Conservation (phyloP, 2,113 vertebrate species). For the Pelecanus crispus region DNA sequence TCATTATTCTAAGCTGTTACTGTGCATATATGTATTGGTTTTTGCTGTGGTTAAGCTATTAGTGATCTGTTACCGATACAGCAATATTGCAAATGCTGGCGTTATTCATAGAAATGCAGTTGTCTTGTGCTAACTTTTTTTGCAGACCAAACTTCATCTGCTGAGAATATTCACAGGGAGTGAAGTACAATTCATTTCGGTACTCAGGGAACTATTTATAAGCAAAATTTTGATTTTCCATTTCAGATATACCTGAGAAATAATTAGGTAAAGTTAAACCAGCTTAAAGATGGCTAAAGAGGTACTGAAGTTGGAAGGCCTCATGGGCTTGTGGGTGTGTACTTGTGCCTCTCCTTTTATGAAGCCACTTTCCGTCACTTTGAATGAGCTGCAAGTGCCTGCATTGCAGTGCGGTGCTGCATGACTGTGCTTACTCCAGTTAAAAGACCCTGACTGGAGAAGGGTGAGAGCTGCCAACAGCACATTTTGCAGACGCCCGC, state of each 20-base stretch:
- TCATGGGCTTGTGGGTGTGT: fast-evolving
- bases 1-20: background rate
- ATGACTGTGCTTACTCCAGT: background rate
- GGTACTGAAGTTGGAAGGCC: background rate
- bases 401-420: background rate
- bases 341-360: fast-evolving
- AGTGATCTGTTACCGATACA: background rate
- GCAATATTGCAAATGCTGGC: background rate
- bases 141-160: background rate
- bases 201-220: background rate
- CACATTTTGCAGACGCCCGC: background rate
- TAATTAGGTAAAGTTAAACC: background rate
- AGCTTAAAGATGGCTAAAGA: background rate
- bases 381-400: background rate
- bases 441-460: background rate
- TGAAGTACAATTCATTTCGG: background rate
- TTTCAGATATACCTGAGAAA: background rate
- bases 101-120: background rate
- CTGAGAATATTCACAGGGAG: background rate
- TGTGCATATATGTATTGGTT: background rate
- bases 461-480: background rate
- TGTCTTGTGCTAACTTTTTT: background rate
- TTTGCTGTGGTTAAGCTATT: background rate
- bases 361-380: background rate
- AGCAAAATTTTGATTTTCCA: background rate